Evolutionary conservation across 1,140 invertebrate species (phyloP), one percentile per base, ranked within the genome.

Genomic region (Scaptomyza hsui): DNA sequence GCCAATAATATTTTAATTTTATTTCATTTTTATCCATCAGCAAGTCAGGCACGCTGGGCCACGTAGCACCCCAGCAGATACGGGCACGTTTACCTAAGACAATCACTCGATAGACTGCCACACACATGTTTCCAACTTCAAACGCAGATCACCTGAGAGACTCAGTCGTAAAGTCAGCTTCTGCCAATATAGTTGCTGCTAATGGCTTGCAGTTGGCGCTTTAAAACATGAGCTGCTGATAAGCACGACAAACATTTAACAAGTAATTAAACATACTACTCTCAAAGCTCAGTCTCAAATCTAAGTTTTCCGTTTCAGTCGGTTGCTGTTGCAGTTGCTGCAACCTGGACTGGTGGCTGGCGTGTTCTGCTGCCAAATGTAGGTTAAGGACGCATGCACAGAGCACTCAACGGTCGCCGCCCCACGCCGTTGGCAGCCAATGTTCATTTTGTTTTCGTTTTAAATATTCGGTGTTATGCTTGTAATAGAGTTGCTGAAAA

Each of bases 401-500:
- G 26, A 29, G 61, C 77, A 85, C 76, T 85, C 73, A 80, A 52
- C 62, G 80, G 72, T 68, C 15, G 72, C 78, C 76, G 71, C 77
- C 80, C 80, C 81, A 61, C 63, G 67, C 76, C 80, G 78, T 59
- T 85, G 67, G 80, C 76, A 67, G 61, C 21, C 48, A 73, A 69
- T 64, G 72, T 75, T 72, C 76, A 80, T 83, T 86, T 85, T 72
- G 75, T 61, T 74, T 78, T 72, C 57, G 44, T 63, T 62, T 67
- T 45, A 63, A 62, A 65, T 80, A 77, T 77, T 67, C 61, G 53
- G 47, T 69, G 79, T 60, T 78, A 39, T 51, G 18, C 65, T 78
- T 78, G 72, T 78, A 88, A 88, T 88, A 88, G 78, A 88, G 82
- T 88, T 88, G 82, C 82, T 88, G 82, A 88, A 29, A 88, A 82